These are phyloP conservation scores for Lucilia sericata DNA, from an alignment of 1,140 invertebrate species.

Conservation along the genomic window DNA sequence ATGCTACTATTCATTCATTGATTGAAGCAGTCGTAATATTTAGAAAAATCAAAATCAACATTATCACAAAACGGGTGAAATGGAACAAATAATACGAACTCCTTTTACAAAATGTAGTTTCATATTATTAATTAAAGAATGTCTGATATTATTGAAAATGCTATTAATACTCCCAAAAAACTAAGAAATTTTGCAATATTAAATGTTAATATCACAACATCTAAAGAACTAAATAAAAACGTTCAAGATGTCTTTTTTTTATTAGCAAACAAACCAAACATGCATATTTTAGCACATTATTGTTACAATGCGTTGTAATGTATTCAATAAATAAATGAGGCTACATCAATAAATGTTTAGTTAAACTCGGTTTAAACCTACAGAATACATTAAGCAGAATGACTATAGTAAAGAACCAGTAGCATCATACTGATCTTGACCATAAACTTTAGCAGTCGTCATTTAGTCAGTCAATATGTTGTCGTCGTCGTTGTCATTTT, in stretches of 20 bases:
- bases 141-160: too few relatives aligned
- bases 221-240: too few relatives aligned
- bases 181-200: too few relatives aligned
- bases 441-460: slow-evolving; percentile 32
- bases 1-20: background rate
- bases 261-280: slow-evolving; percentile 6
- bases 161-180: too few relatives aligned
- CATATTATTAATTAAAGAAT: too few relatives aligned
- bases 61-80: background rate
- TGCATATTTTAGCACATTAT: slow-evolving; percentile 40
- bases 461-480: slow-evolving; percentile 28
- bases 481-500: slow-evolving; percentile 15
- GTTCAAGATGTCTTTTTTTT: background rate
- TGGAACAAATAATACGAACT: background rate
- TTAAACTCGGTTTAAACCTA: background rate
- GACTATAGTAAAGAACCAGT: background rate
- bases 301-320: background rate
- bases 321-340: background rate
- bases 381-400: background rate
- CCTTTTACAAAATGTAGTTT: too few relatives aligned
- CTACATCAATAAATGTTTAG: background rate
- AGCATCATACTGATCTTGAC: slow-evolving; percentile 33
- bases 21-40: background rate
- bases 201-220: too few relatives aligned
- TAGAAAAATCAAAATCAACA: background rate